Evolutionary conservation across 2,797 vertebrate genomes (phyloP).

Genomic region (Masticophis lateralis): DNA sequence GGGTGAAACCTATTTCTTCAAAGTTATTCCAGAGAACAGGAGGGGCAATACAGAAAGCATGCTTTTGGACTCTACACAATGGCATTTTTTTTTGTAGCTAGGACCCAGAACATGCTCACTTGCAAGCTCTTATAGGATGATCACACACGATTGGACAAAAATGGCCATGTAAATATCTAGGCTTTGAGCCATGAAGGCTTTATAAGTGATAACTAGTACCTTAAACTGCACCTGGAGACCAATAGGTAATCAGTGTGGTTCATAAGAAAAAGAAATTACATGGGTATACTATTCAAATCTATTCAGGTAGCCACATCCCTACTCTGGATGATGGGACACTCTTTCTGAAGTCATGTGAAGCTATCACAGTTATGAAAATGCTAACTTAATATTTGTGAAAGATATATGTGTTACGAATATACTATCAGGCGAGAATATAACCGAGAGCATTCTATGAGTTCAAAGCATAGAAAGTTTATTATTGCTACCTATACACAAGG

Average conservation of each 20-base stretch:
- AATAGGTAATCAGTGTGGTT: neutral
- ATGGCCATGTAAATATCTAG: neutral
- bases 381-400: neutral
- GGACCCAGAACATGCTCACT: neutral
- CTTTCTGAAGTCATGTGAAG: neutral
- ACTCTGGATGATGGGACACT: neutral
- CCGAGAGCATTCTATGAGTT: neutral
- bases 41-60: neutral
- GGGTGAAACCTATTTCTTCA: neutral
- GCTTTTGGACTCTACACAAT: neutral
- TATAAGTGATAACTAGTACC: neutral
- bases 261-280: neutral
- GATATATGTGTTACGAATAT: neutral
- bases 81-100: neutral
- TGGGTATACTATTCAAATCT: neutral
- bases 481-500: neutral
- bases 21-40: neutral
- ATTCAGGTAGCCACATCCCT: neutral
- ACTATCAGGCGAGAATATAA: neutral
- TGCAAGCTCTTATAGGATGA: neutral
- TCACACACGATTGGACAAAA: neutral
- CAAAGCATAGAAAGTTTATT: neutral
- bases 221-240: neutral
- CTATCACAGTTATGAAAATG: neutral
- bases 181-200: neutral